These are phyloP conservation scores for Todus mexicanus DNA, from an alignment of 2,797 vertebrate species.

Conservation along the genomic window DNA sequence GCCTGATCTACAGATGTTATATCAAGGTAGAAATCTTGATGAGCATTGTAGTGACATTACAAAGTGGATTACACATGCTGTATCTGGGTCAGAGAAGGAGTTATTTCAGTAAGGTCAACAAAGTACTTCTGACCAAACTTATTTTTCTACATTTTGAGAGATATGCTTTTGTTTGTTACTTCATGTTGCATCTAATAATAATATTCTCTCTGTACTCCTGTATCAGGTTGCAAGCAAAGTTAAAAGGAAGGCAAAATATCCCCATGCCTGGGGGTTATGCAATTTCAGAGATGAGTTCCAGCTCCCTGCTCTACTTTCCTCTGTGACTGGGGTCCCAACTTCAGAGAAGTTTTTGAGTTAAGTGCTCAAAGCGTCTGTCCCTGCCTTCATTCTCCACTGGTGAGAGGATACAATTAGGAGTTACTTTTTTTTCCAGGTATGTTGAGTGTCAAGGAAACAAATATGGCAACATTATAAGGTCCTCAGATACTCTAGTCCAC, in stretches of 20 bases:
- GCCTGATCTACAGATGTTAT: constrained; percentile 63
- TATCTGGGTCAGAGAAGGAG: constrained; percentile 75
- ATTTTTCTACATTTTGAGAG: constrained; percentile 50
- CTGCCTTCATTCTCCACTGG: not conserved
- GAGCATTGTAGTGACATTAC: constrained; percentile 68
- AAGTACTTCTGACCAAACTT: constrained; percentile 64
- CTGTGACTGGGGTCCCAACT: not conserved
- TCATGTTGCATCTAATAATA: not conserved
- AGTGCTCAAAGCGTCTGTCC: not conserved
- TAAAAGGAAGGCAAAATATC: constrained; percentile 12
- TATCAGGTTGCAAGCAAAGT: not conserved
- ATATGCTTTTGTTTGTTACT: constrained; percentile 49
- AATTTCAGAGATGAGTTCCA: not conserved
- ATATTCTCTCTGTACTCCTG: not conserved
- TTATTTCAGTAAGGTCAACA: constrained; percentile 63
- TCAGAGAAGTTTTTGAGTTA: not conserved
- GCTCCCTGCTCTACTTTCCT: not conserved
- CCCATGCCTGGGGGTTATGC: not conserved
- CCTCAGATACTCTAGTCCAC: not conserved
- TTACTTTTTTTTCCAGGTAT: not conserved
- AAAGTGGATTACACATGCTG: constrained; percentile 66
- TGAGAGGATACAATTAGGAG: not conserved
- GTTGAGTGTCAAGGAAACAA: not conserved
- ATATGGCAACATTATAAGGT: not conserved
- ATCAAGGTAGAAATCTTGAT: constrained; percentile 72